Base-by-base conservation (phyloP, 2,797 vertebrate species). In the Syndactyla subalaris region DNA sequence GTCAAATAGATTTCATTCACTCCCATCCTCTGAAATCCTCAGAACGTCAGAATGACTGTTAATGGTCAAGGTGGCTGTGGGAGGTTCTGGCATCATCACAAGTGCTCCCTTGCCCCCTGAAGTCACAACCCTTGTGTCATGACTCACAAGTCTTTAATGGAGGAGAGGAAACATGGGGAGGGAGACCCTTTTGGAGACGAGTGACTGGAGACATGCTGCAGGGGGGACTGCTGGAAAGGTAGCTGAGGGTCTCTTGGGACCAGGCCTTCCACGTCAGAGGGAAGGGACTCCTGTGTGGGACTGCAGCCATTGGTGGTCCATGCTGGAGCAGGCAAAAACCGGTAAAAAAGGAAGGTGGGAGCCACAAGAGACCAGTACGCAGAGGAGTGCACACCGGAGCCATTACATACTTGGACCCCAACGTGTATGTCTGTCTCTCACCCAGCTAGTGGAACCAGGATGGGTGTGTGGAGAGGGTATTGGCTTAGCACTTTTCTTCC, bases 381-480 rank as follows among this genome's bases (percentile, higher is more conserved):
- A 48, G 17, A 34, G 34, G 29, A 24, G 4, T 32, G 11, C 7
- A 65, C 8, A 21, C 6, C 7, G 45, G 19, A 83, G 29, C 11
- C 13, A 10, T 59, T 36, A 26, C 0, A 1, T 22, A 12, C 13
- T 63, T 7, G 3, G 3, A 61, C 13, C 4, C 12, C 51, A 34
- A 5, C 3, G 23, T 32, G 3, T 0, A 3, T 14, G 7, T 8
- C 38, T 72, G 16, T 5, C 29, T 27, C 10, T 68, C 0, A 0
- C 5, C 14, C 36, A 15, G 14, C 39, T 22, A 12, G 2, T 4
- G 36, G 8, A 73, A 65, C 13, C 7, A 21, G n/a, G 10, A 55
- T 18, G 15, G 11, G 52, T 24, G 71, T 0, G 0, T 32, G 30
- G 27, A 23, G 3, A 70, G 3, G 4, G n/a, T 16, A 14, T 30